phyloP scores from a whole-genome alignment of 2,888 invertebrate species.

The Spicauda simplicius region DNA sequence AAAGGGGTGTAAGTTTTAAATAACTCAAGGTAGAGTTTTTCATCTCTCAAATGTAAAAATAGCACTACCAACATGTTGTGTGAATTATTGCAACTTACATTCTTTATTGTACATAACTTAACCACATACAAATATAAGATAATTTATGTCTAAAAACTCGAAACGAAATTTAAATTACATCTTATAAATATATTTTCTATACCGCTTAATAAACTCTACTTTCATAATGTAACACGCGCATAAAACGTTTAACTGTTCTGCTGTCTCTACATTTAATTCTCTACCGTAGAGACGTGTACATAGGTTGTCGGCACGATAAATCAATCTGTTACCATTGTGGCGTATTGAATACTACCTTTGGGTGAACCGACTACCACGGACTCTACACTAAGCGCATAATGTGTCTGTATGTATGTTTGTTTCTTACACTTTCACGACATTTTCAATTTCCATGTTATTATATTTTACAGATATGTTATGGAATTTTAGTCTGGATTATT shows the following conservation, averaged over 20 bases:
- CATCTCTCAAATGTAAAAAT: too few species aligned
- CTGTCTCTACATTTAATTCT: constrained; percentile 54
- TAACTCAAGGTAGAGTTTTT: too few species aligned
- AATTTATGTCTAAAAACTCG: too few species aligned
- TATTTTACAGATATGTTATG: too few species aligned
- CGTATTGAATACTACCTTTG: constrained; percentile 33
- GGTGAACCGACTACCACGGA: constrained; percentile 13
- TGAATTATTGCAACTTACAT: too few species aligned
- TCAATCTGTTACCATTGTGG: constrained; percentile 61
- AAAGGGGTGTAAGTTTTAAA: too few species aligned
- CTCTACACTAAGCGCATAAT: neutral
- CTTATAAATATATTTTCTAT: neutral
- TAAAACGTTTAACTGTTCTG: constrained; percentile 42
- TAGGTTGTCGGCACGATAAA: constrained; percentile 68
- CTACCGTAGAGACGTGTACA: constrained; percentile 25
- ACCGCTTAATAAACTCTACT: neutral
- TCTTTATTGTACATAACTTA: neutral
- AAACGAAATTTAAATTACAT: too few species aligned
- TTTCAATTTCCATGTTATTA: too few species aligned
- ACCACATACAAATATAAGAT: neutral
- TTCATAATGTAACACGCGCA: neutral
- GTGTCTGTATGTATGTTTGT: neutral
- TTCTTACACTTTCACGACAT: too few species aligned
- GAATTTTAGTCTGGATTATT: too few species aligned
- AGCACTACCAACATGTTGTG: too few species aligned